These are phyloP conservation scores for Arctopsyche grandis DNA, from an alignment of 1,140 invertebrate genomes.

Conservation along the genomic window DNA sequence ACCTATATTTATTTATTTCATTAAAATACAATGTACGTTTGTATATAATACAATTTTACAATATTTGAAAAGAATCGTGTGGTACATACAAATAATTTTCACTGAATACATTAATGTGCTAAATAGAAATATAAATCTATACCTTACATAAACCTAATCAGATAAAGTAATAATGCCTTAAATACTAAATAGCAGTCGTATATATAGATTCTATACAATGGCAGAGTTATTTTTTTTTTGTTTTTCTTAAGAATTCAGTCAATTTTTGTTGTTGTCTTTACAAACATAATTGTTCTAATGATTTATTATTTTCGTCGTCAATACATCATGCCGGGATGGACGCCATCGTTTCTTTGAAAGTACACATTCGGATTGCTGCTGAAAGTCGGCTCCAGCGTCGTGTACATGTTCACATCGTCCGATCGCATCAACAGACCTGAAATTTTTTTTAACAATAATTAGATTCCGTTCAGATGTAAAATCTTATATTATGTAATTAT, in stretches of 20 bases:
- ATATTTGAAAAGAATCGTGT: no score
- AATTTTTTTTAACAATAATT: no score
- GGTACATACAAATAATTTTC: no score
- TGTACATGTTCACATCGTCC: slow-evolving; percentile 83
- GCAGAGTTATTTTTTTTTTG: slow-evolving; percentile 20
- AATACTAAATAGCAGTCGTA: slow-evolving; percentile 7
- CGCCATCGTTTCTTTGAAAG: slow-evolving; percentile 79
- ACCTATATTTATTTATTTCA: no score
- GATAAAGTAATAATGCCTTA: neutral
- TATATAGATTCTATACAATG: slow-evolving; percentile 18
- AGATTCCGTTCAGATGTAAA: slow-evolving; percentile 60
- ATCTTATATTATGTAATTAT: no score
- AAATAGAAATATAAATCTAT: no score
- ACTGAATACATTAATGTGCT: no score
- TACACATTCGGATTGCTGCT: slow-evolving; percentile 87
- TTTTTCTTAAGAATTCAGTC: slow-evolving; percentile 31
- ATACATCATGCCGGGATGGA: slow-evolving; percentile 87
- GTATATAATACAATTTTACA: no score
- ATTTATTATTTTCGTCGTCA: slow-evolving; percentile 59
- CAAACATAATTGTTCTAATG: neutral
- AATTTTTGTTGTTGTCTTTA: slow-evolving; percentile 15
- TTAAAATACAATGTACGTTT: no score
- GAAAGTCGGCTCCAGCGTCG: slow-evolving; percentile 82
- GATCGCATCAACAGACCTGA: slow-evolving; percentile 78
- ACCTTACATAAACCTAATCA: no score